These are phyloP conservation scores for Cavia porcellus DNA, from an alignment of 2,113 vertebrate species.

Conservation along the genomic window DNA sequence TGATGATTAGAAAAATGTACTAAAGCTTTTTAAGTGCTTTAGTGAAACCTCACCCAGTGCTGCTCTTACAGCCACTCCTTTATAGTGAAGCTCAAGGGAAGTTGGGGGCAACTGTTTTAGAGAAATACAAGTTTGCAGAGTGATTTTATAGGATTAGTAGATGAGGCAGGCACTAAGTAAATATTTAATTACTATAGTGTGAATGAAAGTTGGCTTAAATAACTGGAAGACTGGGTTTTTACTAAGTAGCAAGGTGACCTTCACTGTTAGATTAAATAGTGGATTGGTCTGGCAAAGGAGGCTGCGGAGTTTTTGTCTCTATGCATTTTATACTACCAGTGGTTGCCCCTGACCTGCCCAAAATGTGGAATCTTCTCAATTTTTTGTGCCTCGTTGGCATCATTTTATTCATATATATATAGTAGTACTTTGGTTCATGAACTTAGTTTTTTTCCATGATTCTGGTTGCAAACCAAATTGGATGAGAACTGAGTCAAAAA, in stretches of 20 bases:
- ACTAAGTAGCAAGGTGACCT: not conserved
- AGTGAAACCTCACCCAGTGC: not conserved
- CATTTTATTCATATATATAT: not conserved
- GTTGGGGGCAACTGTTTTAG: not conserved
- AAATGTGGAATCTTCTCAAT: not conserved
- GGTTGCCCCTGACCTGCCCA: not conserved
- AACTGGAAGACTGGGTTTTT: not conserved
- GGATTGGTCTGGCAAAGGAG: not conserved
- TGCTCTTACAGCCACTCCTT: not conserved
- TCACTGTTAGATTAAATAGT: not conserved
- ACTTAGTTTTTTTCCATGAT: not conserved
- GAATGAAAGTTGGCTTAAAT: constrained; percentile 11
- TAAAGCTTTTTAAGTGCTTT: not conserved
- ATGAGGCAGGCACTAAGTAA: not conserved
- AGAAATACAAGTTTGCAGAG: not conserved
- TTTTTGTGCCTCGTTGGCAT: not conserved
- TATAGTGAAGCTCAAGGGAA: not conserved
- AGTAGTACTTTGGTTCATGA: not conserved
- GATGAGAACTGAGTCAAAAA: not conserved
- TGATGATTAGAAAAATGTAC: not conserved
- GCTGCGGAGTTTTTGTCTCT: not conserved
- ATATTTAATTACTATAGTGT: not conserved
- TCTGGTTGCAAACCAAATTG: not conserved
- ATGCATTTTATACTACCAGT: not conserved
- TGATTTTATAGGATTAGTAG: not conserved